A percentile compares a stretch with the other conserved stretches of the same genome.
phyloP scores from a whole-genome alignment of 2,113 vertebrate species.

The Lethenteron reissneri region DNA sequence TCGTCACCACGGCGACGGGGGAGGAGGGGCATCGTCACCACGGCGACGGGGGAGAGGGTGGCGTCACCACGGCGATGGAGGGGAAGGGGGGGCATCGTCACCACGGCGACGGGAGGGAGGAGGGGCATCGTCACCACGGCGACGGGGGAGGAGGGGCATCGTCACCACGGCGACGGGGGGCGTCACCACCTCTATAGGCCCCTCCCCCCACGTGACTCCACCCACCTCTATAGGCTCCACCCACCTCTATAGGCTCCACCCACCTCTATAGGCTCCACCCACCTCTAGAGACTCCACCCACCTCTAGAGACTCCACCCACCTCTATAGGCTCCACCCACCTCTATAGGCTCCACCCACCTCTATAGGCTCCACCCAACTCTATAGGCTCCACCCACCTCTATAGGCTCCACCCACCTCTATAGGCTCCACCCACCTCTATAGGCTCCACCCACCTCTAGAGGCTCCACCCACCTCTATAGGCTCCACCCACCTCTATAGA shows the following conservation, averaged over 20 bases:
- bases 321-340: slow-evolving; percentile 63
- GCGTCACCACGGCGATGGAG: no score
- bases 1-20: neutral
- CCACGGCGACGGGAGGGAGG: no score
- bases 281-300: slow-evolving; percentile 16
- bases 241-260: no score
- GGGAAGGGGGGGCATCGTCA: no score
- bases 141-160: neutral
- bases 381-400: no score
- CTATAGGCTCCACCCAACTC: no score
- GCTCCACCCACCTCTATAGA: no score
- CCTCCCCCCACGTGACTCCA: slow-evolving; percentile 27
- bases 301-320: slow-evolving; percentile 92
- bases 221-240: slow-evolving; percentile 72
- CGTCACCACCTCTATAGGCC: slow-evolving; percentile 60
- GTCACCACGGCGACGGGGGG: neutral
- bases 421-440: slow-evolving; percentile 43
- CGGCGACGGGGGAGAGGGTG: neutral
- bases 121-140: no score
- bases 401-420: slow-evolving; percentile 42
- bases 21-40: neutral
- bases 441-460: slow-evolving; percentile 34
- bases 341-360: no score
- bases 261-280: no score
- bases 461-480: no score